A percentile compares a stretch with the other conserved stretches of the same genome.
Evolutionary conservation across 37 sponge, comb jelly and placozoan species (phyloP).

Genomic region (Cladorhizidae sp.): DNA sequence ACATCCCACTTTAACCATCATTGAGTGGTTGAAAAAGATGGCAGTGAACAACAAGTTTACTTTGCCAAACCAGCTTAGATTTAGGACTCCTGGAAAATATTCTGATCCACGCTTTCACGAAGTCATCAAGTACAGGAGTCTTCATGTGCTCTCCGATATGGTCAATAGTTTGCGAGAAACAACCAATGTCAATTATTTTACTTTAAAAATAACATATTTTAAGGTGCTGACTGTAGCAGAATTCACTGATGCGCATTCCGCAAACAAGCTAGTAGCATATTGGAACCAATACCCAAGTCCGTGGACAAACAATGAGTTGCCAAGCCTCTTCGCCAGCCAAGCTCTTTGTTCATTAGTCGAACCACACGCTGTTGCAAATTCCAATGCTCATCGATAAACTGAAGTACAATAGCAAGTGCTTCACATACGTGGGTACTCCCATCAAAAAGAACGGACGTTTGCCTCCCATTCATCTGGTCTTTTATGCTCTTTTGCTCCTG

Average conservation of each 20-base stretch:
- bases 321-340: constrained; percentile 38
- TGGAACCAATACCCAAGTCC: neutral
- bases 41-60: constrained; percentile 1
- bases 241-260: no score
- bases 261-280: neutral
- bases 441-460: constrained; percentile 20
- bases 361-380: constrained; percentile 5
- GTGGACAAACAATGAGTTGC: constrained; percentile 31
- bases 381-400: constrained; percentile 26
- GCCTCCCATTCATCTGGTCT: neutral
- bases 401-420: constrained; percentile 18
- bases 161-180: no score
- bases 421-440: constrained; percentile 50
- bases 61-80: neutral
- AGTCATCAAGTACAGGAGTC: no score
- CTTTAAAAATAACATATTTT: no score
- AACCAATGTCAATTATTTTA: no score
- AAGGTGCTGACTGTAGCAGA: neutral
- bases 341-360: constrained; percentile 32
- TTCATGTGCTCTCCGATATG: no score
- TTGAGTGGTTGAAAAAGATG: no score
- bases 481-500: neutral
- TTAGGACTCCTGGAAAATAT: no score
- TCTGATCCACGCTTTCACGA: constrained; percentile 13
- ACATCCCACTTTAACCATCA: constrained; percentile 17